Evolutionary conservation across 1,140 invertebrate species (phyloP).

Genomic region (Drosophila orena): DNA sequence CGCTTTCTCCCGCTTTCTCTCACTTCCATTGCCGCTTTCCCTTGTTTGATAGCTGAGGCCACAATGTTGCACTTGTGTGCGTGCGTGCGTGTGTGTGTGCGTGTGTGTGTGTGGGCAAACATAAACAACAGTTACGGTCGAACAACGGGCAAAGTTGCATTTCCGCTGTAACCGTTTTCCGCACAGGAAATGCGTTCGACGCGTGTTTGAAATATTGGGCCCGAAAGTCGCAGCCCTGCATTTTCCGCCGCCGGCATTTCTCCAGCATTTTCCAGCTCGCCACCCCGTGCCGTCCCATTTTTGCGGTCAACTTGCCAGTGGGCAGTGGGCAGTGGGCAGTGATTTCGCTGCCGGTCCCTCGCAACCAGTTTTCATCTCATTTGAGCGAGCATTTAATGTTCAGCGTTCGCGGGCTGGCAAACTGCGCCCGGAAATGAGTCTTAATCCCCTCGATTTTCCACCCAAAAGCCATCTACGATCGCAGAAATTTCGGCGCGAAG

Average conservation of each 20-base stretch:
- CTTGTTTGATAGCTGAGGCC: constrained; percentile 46
- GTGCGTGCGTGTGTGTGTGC: constrained; percentile 5
- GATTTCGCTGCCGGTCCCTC: constrained; percentile 27
- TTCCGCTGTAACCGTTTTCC: constrained; percentile 68
- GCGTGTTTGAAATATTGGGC: constrained; percentile 66
- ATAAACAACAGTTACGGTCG: constrained; percentile 65
- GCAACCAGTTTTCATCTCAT: constrained; percentile 44
- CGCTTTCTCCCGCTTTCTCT: constrained; percentile 4
- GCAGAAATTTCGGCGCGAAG: not conserved
- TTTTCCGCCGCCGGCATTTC: not conserved
- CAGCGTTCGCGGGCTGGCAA: constrained; percentile 13
- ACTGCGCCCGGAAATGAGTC: constrained; percentile 45
- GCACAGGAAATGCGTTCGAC: constrained; percentile 65
- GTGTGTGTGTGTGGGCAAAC: constrained; percentile 43
- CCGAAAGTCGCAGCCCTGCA: constrained; percentile 14
- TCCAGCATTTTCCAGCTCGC: not conserved
- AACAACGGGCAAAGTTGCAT: constrained; percentile 66
- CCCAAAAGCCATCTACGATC: constrained; percentile 9
- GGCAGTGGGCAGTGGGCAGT: constrained; percentile 16
- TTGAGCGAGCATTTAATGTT: constrained; percentile 52
- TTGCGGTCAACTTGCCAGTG: constrained; percentile 23
- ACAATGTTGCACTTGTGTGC: constrained; percentile 30
- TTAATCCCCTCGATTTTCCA: constrained; percentile 29
- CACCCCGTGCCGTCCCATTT: constrained; percentile 1
- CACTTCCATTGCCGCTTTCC: not conserved